Percentiles rank a stretch among this genome's conserved stretches.
phyloP scores from a whole-genome alignment of 1,140 invertebrate genomes.

The Diachasma alloeum region DNA sequence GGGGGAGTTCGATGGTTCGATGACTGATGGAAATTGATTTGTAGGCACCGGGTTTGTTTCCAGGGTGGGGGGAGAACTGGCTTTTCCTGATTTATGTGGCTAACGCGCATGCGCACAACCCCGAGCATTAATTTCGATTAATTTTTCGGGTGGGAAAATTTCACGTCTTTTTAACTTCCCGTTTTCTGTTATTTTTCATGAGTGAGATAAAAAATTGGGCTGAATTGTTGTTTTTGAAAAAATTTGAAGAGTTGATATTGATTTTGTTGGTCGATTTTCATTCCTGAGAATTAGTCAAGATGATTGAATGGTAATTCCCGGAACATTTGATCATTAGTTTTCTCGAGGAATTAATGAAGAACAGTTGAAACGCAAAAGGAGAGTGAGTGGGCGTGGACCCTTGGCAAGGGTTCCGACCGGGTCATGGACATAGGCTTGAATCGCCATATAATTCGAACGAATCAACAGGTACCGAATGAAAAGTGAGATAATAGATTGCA shows the following conservation, averaged over 20 bases:
- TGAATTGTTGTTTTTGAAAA: no score
- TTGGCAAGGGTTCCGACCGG: constrained; percentile 6
- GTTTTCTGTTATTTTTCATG: no score
- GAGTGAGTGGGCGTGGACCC: constrained; percentile 9
- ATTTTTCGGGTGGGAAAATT: background rate
- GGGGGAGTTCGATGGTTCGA: background rate
- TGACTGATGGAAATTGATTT: constrained; percentile 9
- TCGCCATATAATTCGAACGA: constrained; percentile 21
- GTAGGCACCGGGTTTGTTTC: constrained; percentile 1
- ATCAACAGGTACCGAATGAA: constrained; percentile 25
- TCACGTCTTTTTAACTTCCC: no score
- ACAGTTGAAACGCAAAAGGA: no score
- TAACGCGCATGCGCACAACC: constrained; percentile 3
- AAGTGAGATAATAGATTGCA: constrained; percentile 1
- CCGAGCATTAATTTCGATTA: background rate
- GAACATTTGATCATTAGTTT: no score
- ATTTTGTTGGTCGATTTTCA: no score
- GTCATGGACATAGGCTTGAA: constrained; percentile 10
- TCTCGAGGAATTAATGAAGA: no score
- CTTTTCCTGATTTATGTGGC: constrained; percentile 6
- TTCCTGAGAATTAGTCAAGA: no score
- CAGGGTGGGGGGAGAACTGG: background rate
- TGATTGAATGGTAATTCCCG: no score
- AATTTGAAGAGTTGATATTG: no score
- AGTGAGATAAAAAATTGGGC: no score